Conservation (phyloP, 37 sponge, comb jelly and placozoan species). For the Hexactinellida sp. region DNA sequence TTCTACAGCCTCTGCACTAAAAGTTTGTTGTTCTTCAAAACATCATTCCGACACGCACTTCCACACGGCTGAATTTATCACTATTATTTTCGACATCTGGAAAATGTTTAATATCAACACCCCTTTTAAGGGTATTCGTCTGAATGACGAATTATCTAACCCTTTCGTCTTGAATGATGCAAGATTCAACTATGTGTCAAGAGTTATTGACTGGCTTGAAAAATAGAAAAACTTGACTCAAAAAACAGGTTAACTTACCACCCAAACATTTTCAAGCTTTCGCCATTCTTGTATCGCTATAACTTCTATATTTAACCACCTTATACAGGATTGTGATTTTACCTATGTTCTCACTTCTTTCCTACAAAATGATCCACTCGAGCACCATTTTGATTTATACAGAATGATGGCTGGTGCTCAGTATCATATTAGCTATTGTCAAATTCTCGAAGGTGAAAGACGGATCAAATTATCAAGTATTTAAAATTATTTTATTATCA, state of each 20-base stretch:
- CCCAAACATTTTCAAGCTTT: neutral
- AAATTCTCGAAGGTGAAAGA: neutral
- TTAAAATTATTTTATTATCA: neutral
- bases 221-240: neutral
- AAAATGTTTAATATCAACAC: conserved; percentile 10
- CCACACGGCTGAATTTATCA: conserved; percentile 14
- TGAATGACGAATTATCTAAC: neutral
- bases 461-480: neutral
- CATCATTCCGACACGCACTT: neutral
- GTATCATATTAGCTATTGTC: neutral
- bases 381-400: neutral
- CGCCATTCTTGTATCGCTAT: neutral
- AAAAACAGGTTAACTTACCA: neutral
- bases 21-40: neutral
- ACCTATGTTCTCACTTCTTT: neutral
- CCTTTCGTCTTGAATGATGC: conserved; percentile 7
- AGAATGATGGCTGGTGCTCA: neutral
- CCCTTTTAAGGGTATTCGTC: conserved; percentile 8
- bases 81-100: neutral
- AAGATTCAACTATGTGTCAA: neutral
- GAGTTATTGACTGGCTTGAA: conserved; percentile 2
- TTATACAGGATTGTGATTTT: neutral
- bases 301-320: neutral
- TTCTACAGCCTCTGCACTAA: neutral
- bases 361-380: conserved; percentile 5